phyloP scores from a whole-genome alignment of 2,113 vertebrate genomes.

The Cynopterus brachyotis region DNA sequence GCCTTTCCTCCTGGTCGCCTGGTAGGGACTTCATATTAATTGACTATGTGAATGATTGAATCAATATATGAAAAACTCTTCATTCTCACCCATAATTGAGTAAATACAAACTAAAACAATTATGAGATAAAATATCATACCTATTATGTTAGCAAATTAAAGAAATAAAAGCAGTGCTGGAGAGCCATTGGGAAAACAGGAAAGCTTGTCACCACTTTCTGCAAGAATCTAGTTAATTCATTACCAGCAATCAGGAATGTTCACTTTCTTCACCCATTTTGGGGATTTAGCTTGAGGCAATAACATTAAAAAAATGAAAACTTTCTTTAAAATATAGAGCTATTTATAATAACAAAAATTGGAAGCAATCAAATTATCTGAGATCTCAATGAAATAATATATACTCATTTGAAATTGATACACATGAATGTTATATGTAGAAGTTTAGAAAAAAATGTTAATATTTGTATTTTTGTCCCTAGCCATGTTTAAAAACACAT shows the following conservation, averaged over 20 bases:
- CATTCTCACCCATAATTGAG: background rate
- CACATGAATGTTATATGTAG: background rate
- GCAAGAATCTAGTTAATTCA: background rate
- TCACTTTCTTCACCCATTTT: background rate
- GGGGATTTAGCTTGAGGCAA: background rate
- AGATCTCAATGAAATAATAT: background rate
- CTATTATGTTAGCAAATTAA: slow-evolving; percentile 33
- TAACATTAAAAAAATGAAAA: background rate
- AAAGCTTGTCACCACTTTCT: background rate
- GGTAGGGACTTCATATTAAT: background rate
- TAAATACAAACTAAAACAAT: slow-evolving; percentile 20
- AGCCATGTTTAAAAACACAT: background rate
- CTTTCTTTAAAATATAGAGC: background rate
- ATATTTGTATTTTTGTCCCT: background rate
- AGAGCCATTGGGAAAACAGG: background rate
- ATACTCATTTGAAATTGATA: background rate
- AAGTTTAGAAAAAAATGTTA: background rate
- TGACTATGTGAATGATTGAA: background rate
- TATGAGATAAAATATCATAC: slow-evolving; percentile 3
- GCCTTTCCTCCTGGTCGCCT: background rate
- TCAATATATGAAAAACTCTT: background rate
- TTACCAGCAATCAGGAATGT: background rate
- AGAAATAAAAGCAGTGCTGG: background rate
- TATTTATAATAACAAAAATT: background rate
- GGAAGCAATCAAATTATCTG: background rate